These are phyloP conservation scores for Malthinus seriepunctatus DNA, from an alignment of 2,888 invertebrate species.

Conservation along the genomic window DNA sequence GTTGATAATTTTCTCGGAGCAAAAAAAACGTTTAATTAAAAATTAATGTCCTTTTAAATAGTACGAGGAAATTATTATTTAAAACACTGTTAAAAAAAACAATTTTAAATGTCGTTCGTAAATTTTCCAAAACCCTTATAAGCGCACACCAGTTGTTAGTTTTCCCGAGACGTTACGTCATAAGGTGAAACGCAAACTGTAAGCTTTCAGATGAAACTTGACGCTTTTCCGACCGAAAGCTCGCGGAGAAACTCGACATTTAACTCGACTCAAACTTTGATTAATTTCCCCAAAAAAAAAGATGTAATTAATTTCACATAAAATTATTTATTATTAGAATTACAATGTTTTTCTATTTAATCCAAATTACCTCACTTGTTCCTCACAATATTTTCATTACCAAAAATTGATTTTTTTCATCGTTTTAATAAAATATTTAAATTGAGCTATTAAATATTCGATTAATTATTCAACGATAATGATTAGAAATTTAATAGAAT, in stretches of 20 bases:
- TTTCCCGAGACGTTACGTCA: slow-evolving; percentile 28
- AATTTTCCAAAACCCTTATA: background rate
- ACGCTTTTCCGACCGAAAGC: slow-evolving; percentile 24
- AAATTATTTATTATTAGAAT: no score
- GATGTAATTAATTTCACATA: no score
- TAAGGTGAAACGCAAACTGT: slow-evolving; percentile 32
- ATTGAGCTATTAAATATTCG: background rate
- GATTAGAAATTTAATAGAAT: no score
- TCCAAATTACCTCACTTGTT: no score
- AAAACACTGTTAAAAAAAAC: slow-evolving; percentile 1
- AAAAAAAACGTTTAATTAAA: no score
- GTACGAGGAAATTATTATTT: background rate
- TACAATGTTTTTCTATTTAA: background rate
- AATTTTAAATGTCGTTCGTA: slow-evolving; percentile 1
- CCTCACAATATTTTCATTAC: no score
- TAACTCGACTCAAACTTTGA: slow-evolving; percentile 25
- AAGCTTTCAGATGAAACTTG: slow-evolving; percentile 33
- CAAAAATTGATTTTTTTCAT: no score
- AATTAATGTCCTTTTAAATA: background rate
- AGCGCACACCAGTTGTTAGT: slow-evolving; percentile 16
- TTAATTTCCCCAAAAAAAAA: slow-evolving; percentile 10
- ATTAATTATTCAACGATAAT: background rate
- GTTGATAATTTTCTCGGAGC: no score
- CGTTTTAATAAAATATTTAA: background rate
- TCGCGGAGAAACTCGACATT: slow-evolving; percentile 27